These are phyloP conservation scores for Abscondita cerata DNA, from an alignment of 2,888 invertebrate genomes.

Conservation along the genomic window DNA sequence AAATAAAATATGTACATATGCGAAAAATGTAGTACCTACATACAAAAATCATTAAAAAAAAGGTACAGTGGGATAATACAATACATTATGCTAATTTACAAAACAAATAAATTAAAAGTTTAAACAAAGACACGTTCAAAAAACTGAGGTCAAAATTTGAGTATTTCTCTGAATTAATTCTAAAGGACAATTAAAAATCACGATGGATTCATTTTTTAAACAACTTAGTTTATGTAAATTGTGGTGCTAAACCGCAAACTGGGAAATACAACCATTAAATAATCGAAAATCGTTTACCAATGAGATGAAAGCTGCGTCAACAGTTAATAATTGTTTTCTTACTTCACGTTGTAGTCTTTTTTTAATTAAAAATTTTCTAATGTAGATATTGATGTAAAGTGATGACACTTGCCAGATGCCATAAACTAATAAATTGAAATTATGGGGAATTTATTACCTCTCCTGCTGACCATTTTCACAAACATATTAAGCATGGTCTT, in stretches of 20 bases:
- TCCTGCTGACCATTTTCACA: conserved; percentile 11
- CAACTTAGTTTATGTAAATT: too few relatives aligned
- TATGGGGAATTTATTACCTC: conserved; percentile 8
- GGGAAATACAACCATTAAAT: conserved; percentile 3
- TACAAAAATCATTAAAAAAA: neutral
- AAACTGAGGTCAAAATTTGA: too few relatives aligned
- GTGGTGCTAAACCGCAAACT: neutral
- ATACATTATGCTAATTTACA: neutral
- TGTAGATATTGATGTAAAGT: neutral
- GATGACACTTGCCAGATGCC: neutral
- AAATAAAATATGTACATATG: too few relatives aligned
- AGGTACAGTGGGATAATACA: neutral
- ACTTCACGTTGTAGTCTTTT: neutral
- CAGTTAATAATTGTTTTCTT: too few relatives aligned
- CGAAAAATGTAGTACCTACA: too few relatives aligned
- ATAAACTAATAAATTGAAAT: conserved; percentile 10
- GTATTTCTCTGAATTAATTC: too few relatives aligned
- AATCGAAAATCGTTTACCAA: too few relatives aligned
- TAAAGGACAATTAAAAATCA: too few relatives aligned
- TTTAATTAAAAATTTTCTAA: conserved; percentile 1
- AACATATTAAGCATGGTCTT: conserved; percentile 2
- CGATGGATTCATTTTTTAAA: too few relatives aligned
- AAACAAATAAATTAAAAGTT: too few relatives aligned
- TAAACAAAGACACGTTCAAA: too few relatives aligned
- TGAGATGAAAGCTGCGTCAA: too few relatives aligned